These are phyloP conservation scores for Camelus bactrianus DNA, from an alignment of 2,113 vertebrate species.

Conservation along the genomic window DNA sequence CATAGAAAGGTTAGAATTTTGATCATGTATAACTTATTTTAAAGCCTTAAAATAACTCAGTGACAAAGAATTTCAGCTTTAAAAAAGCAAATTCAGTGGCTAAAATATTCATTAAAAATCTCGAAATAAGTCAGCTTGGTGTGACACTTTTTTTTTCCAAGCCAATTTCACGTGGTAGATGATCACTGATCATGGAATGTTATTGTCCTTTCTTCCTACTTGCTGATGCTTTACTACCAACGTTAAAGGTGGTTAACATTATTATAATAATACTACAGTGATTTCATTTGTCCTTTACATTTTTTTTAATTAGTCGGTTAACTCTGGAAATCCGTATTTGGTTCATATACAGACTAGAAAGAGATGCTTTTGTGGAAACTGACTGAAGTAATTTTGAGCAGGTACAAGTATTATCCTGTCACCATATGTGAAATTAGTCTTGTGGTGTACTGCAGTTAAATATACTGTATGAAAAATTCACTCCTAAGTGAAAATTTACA, in stretches of 20 bases:
- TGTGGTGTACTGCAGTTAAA: conserved; percentile 3
- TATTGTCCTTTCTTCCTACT: neutral
- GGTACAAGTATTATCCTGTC: neutral
- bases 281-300: conserved; percentile 10
- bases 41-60: neutral
- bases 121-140: neutral
- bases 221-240: neutral
- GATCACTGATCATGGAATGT: neutral
- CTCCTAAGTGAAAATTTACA: conserved; percentile 4
- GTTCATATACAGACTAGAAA: conserved; percentile 30
- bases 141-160: neutral
- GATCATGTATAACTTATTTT: neutral
- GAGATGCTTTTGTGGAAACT: conserved; percentile 53
- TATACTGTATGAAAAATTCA: neutral
- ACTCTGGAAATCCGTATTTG: conserved; percentile 45
- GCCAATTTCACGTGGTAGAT: neutral
- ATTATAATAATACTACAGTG: neutral
- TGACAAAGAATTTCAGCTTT: neutral
- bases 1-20: neutral
- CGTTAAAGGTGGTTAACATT: conserved; percentile 27
- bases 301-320: conserved; percentile 50
- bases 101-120: conserved; percentile 25
- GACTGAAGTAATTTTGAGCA: neutral
- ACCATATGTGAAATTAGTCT: conserved; percentile 45
- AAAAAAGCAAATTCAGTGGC: conserved; percentile 9